Base-by-base conservation (phyloP, 2,797 vertebrate genomes). In the Rhinella marina region DNA sequence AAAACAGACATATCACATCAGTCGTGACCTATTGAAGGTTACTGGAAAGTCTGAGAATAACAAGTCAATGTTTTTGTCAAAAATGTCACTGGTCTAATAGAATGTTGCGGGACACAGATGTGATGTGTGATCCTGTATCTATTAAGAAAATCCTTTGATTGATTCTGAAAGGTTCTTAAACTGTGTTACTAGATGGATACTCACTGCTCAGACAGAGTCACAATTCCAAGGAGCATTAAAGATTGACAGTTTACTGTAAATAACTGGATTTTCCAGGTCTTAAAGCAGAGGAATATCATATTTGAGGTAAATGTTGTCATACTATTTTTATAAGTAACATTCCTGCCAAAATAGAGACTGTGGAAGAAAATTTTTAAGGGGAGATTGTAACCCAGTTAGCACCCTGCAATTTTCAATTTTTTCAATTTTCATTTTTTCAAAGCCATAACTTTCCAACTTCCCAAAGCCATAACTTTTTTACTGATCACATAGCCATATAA, bases 121-220 rank as follows among this genome's bases (percentile, higher is more conserved):
- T 59, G 59, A 78, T 90, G 66, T 25, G 86, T 76, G 29, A 76
- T 62, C 61, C 56, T 76, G 91, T 91, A 87, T 23, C 68, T 88
- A 29, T 75, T 88, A 92, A 91, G 66, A 90, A 92, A 91, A 91
- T 41, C 88, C 86, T 90, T 91, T 82, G 90, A 91, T 48, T 92
- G 83, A 92, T 91, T 92, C 90, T 86, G 76, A 88, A 92, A 90
- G 88, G 91, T 92, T 89, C 9, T 90, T 92, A 89, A 93, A 90
- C 54, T 61, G 90, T 81, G 81, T 90, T 88, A 80, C 61, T 90
- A 90, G 92, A 91, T 87, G 82, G 70, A 92, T 90, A 48, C 68
- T 25, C 81, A 90, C 56, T 32, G 68, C 23, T 27, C 68, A 90
- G 80, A 90, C 81, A 92, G 92, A 79, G 79, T 90, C 89, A 90